Evolutionary conservation across 2,113 vertebrate species (phyloP).

Genomic region (Mormyrus iriodes): DNA sequence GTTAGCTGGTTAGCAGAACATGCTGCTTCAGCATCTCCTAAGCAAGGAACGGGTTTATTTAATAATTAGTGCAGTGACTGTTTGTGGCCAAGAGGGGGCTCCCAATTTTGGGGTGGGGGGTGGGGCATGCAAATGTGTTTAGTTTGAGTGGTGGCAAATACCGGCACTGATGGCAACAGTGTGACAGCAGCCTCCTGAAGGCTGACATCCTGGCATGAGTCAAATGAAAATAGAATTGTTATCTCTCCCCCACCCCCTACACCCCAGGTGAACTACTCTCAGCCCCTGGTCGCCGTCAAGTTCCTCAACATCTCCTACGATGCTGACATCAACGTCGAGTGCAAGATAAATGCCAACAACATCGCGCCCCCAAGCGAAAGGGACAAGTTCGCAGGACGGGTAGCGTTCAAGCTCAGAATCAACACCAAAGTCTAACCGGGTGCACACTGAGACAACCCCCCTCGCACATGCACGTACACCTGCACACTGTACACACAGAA

Average conservation of each 20-base stretch:
- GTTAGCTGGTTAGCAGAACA: background rate
- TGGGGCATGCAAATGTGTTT: too few relatives aligned
- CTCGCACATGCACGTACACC: slow-evolving; percentile 37
- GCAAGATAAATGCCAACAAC: slow-evolving; percentile 67
- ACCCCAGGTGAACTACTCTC: slow-evolving; percentile 80
- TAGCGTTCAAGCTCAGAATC: slow-evolving; percentile 81
- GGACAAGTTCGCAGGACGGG: slow-evolving; percentile 80
- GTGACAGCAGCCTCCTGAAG: background rate
- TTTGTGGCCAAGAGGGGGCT: background rate
- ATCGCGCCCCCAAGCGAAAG: slow-evolving; percentile 63
- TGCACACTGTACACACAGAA: background rate
- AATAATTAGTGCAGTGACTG: background rate
- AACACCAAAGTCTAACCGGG: slow-evolving; percentile 55
- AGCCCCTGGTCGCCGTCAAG: slow-evolving; percentile 82
- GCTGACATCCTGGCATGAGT: background rate
- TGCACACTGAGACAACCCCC: background rate
- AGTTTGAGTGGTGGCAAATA: too few relatives aligned
- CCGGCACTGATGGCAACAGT: background rate
- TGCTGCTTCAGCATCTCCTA: background rate
- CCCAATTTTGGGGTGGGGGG: background rate
- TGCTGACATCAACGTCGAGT: slow-evolving; percentile 74
- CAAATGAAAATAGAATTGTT: background rate
- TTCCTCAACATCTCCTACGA: slow-evolving; percentile 75
- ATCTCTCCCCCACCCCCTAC: background rate
- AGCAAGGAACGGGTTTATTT: background rate